A percentile compares a stretch with the other conserved stretches of the same genome.
Conservation (phyloP, 1,140 invertebrate genomes). For the Psix sp. region DNA sequence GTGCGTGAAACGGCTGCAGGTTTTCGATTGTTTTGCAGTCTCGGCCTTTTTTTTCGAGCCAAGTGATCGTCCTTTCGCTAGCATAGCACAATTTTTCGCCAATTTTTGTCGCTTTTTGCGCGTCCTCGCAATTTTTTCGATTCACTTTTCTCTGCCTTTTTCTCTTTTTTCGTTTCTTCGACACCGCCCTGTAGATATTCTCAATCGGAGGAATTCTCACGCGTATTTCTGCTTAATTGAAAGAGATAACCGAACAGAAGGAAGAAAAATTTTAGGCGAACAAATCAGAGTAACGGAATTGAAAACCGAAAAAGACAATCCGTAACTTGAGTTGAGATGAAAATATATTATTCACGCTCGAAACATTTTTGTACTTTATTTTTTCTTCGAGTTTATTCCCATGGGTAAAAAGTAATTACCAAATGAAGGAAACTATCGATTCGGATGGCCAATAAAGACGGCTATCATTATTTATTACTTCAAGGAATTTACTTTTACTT, state of each 20-base stretch:
- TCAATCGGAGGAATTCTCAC: constrained; percentile 28
- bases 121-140: constrained; percentile 9
- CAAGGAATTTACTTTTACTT: too few relatives aligned
- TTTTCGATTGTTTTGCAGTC: constrained; percentile 46
- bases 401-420: too few relatives aligned
- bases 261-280: constrained; percentile 4
- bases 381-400: too few relatives aligned
- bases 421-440: too few relatives aligned
- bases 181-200: constrained; percentile 23
- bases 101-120: constrained; percentile 4
- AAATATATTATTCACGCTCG: constrained; percentile 33
- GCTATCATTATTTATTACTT: too few relatives aligned
- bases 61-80: constrained; percentile 43
- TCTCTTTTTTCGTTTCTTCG: constrained; percentile 10
- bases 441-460: too few relatives aligned
- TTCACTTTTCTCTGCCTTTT: constrained; percentile 3
- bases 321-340: constrained; percentile 22
- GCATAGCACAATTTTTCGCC: constrained; percentile 24
- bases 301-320: constrained; percentile 38
- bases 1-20: constrained; percentile 33
- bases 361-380: constrained; percentile 12
- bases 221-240: constrained; percentile 41
- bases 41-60: constrained; percentile 28
- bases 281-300: constrained; percentile 22
- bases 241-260: constrained; percentile 17